A percentile compares a stretch with the other conserved stretches of the same genome.
Conservation (phyloP, 2,113 vertebrate species). For the Himantopus leucocephalus region DNA sequence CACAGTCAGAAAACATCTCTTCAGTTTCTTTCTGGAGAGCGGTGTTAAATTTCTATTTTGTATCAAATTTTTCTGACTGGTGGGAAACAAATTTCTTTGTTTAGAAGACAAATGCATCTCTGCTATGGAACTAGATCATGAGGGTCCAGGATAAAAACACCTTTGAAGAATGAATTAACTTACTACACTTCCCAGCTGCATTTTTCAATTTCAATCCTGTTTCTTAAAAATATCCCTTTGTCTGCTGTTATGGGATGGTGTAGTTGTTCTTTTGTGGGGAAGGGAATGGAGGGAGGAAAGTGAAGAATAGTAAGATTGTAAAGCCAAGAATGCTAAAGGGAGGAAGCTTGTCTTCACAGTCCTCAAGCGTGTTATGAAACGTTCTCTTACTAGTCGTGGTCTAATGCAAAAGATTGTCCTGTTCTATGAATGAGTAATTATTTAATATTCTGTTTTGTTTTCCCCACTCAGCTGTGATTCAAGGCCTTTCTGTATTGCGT, state of each 20-base stretch:
- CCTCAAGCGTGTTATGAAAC: not conserved
- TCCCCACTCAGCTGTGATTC: not conserved
- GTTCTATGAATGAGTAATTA: not conserved
- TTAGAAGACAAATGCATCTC: not conserved
- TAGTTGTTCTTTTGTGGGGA: not conserved
- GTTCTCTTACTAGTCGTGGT: fast-evolving
- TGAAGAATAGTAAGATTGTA: not conserved
- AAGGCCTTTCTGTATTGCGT: not conserved
- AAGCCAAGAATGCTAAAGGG: not conserved
- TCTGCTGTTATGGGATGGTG: not conserved
- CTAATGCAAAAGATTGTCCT: not conserved
- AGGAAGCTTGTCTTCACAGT: not conserved
- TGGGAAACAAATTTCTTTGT: not conserved
- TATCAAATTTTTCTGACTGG: not conserved
- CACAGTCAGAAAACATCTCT: not conserved
- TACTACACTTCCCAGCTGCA: not conserved
- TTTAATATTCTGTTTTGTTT: not conserved
- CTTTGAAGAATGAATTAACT: not conserved
- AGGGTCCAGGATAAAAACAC: not conserved
- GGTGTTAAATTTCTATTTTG: not conserved
- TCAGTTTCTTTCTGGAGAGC: not conserved
- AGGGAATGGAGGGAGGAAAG: not conserved
- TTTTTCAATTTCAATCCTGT: not conserved
- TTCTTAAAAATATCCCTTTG: not conserved
- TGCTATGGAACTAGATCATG: not conserved